phyloP scores from a whole-genome alignment of 2,888 invertebrate species.

The Elegia similella region DNA sequence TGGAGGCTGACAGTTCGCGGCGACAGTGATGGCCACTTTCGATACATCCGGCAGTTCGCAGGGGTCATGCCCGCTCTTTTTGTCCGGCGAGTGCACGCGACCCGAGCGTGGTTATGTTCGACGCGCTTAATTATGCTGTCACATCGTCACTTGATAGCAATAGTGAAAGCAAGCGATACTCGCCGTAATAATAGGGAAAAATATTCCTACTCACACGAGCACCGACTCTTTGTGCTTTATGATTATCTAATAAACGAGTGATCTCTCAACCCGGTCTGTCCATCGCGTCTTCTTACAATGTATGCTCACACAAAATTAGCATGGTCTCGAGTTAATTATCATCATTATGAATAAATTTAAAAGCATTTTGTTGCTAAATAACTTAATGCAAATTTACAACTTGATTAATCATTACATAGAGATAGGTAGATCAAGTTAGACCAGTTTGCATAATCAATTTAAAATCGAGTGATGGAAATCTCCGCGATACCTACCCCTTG shows the following conservation, averaged over 20 bases:
- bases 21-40: slow-evolving; percentile 68
- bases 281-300: slow-evolving; percentile 19
- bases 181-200: slow-evolving; percentile 60
- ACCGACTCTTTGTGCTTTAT: slow-evolving; percentile 25
- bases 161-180: slow-evolving; percentile 73
- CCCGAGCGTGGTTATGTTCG: slow-evolving; percentile 70
- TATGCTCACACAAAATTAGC: slow-evolving; percentile 10
- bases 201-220: slow-evolving; percentile 21
- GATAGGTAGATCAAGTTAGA: slow-evolving; percentile 19
- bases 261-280: slow-evolving; percentile 32
- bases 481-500: background rate
- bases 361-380: slow-evolving; percentile 14
- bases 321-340: slow-evolving; percentile 7
- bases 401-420: slow-evolving; percentile 23
- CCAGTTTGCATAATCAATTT: slow-evolving; percentile 24
- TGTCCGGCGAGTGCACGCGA: slow-evolving; percentile 61
- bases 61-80: slow-evolving; percentile 76
- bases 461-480: slow-evolving; percentile 14
- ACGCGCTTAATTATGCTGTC: slow-evolving; percentile 80
- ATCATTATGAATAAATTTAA: slow-evolving; percentile 6
- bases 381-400: slow-evolving; percentile 20
- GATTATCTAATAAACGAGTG: slow-evolving; percentile 34
- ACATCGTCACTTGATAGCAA: slow-evolving; percentile 73
- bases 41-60: slow-evolving; percentile 73
- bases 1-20: slow-evolving; percentile 21